These are phyloP conservation scores for Nebria salina DNA, from an alignment of 2,888 invertebrate species.

Conservation along the genomic window DNA sequence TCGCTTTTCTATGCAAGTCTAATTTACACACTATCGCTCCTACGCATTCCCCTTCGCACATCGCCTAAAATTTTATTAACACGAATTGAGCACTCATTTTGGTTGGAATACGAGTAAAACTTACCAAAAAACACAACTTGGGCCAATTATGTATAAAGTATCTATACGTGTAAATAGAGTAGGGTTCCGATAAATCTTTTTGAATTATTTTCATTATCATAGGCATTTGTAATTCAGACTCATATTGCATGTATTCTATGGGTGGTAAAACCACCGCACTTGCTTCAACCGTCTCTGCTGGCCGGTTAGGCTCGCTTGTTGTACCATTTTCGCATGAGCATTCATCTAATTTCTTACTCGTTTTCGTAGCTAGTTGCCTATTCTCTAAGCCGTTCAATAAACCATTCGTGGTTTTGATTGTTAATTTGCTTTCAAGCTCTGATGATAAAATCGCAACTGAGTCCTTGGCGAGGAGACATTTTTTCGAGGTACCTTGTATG, in stretches of 20 bases:
- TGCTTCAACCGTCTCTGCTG: slow-evolving; percentile 41
- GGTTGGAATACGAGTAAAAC: slow-evolving; percentile 51
- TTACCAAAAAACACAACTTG: slow-evolving; percentile 94
- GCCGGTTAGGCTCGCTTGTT: slow-evolving; percentile 23
- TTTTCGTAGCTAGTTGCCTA: slow-evolving; percentile 28
- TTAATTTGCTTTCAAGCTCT: slow-evolving; percentile 36
- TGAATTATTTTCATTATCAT: slow-evolving; percentile 99
- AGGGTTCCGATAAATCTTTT: slow-evolving; percentile 98
- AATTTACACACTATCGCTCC: slow-evolving; percentile 99
- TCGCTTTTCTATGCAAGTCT: slow-evolving; percentile 89
- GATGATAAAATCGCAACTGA: slow-evolving; percentile 35
- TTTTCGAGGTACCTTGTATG: slow-evolving; percentile 30
- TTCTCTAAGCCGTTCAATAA: slow-evolving; percentile 37
- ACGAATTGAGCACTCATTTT: not conserved
- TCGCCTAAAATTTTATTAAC: slow-evolving; percentile 71
- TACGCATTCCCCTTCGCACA: slow-evolving; percentile 86
- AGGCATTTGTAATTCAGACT: slow-evolving; percentile 97
- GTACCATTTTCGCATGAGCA: slow-evolving; percentile 10
- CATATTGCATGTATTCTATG: slow-evolving; percentile 78
- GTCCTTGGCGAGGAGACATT: slow-evolving; percentile 34
- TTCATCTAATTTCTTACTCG: slow-evolving; percentile 44
- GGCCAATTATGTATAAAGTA: slow-evolving; percentile 99
- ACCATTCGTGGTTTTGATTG: slow-evolving; percentile 39
- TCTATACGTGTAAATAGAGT: slow-evolving; percentile 99
- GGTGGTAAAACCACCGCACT: slow-evolving; percentile 44